Percentiles rank a stretch among this genome's conserved stretches.
These are phyloP conservation scores for Anhinga rufa DNA, from an alignment of 2,113 vertebrate genomes.

Conservation along the genomic window DNA sequence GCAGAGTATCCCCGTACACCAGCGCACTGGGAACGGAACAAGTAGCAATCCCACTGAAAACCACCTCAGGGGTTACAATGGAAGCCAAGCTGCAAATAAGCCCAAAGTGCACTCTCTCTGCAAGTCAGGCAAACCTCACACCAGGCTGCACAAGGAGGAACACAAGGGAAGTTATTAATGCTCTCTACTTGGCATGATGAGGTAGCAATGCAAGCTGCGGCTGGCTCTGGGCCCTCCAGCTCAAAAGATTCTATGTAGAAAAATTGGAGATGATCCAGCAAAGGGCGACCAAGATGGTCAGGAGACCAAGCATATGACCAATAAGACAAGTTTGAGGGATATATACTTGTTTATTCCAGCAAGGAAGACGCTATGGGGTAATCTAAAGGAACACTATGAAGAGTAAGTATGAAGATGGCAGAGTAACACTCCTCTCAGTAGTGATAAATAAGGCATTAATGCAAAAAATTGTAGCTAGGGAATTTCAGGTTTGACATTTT, in stretches of 20 bases:
- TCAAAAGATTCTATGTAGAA: neutral
- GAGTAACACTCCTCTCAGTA: neutral
- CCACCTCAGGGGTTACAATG: neutral
- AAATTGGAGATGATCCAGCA: neutral
- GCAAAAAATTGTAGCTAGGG: neutral
- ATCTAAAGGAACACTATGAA: neutral
- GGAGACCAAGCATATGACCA: neutral
- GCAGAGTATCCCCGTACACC: neutral
- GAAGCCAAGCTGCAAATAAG: neutral
- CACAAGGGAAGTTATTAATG: neutral
- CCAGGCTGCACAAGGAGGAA: neutral
- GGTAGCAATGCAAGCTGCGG: neutral
- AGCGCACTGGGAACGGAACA: neutral
- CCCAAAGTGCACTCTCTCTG: too few relatives aligned
- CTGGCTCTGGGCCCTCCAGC: too few relatives aligned
- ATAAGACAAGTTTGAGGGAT: neutral
- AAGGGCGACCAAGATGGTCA: neutral
- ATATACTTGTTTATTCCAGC: neutral
- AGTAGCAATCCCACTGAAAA: neutral
- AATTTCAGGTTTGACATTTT: neutral
- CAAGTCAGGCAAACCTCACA: neutral
- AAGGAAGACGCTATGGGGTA: neutral
- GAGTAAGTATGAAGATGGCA: neutral
- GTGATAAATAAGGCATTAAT: neutral
- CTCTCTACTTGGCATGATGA: neutral